Evolutionary conservation across 37 sponge, comb jelly and placozoan genomes (phyloP).

Genomic region (Cliona cf. orientalis): DNA sequence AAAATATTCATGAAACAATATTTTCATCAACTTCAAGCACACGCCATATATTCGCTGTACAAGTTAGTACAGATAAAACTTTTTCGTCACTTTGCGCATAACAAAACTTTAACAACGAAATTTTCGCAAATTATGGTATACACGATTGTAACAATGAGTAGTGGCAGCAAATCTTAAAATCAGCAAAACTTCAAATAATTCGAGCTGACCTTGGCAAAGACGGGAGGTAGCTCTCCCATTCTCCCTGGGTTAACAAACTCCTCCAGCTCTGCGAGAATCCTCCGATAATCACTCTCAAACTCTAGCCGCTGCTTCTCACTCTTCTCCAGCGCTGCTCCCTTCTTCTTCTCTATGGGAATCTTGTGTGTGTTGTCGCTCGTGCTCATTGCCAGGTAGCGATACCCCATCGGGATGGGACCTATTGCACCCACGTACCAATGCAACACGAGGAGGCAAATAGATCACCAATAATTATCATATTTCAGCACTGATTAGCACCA

Average conservation of each 20-base stretch:
- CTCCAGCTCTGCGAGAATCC: constrained; percentile 59
- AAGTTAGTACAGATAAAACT: not conserved
- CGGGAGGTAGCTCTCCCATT: constrained; percentile 32
- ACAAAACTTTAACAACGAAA: no score
- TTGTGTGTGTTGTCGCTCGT: constrained; percentile 74
- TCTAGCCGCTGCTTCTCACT: no score
- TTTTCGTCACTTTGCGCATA: not conserved
- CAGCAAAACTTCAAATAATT: not conserved
- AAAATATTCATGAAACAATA: no score
- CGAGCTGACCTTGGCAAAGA: constrained; percentile 64
- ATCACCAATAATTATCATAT: no score
- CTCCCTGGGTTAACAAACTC: constrained; percentile 35
- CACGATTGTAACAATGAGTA: not conserved
- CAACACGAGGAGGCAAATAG: no score
- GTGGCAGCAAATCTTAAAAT: not conserved
- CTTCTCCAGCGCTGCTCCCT: constrained; percentile 28
- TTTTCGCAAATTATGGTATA: no score
- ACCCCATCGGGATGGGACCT: constrained; percentile 83
- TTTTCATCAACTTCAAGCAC: no score
- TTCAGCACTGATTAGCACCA: no score
- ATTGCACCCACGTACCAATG: no score
- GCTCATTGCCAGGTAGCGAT: constrained; percentile 58
- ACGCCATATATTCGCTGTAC: no score
- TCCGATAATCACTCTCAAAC: constrained; percentile 57
- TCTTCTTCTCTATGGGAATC: constrained; percentile 65